Evolutionary conservation across 1,140 invertebrate species (phyloP).

Genomic region (Ceratoteleas bidentatus): DNA sequence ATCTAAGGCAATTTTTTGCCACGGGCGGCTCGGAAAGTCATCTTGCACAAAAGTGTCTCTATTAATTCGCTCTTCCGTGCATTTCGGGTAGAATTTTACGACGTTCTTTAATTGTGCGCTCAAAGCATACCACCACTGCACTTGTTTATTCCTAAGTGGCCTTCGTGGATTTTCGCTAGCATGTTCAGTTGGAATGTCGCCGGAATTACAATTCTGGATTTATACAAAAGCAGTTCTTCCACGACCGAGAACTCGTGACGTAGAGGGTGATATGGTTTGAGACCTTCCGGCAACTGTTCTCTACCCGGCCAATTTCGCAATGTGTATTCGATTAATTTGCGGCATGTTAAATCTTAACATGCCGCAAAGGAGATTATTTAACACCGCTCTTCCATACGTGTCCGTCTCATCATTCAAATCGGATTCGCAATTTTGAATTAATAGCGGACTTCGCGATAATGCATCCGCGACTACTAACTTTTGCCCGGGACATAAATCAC

Average conservation of each 20-base stretch:
- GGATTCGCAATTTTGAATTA: not conserved
- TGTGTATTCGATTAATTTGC: not conserved
- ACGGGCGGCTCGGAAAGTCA: not conserved
- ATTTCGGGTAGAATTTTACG: not conserved
- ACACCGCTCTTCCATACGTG: not conserved
- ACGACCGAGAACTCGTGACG: not conserved
- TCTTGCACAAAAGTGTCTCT: not conserved
- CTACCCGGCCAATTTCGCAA: not conserved
- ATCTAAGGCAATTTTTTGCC: conserved; percentile 1
- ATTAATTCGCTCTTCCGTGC: not conserved
- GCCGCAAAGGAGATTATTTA: not conserved
- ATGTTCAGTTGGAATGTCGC: not conserved
- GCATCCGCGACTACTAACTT: not conserved
- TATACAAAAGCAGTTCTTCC: not conserved
- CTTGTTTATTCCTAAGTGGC: conserved; percentile 2
- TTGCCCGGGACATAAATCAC: conserved; percentile 1
- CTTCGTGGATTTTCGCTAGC: not conserved
- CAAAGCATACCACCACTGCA: conserved; percentile 6
- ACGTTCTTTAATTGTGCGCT: not conserved
- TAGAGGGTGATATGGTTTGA: not conserved
- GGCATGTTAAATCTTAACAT: not conserved
- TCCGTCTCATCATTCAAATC: not conserved
- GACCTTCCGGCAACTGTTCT: not conserved
- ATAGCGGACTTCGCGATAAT: not conserved
- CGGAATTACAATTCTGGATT: not conserved